Conservation (phyloP, 2,113 vertebrate genomes). For the Rhagologus leucostigma region DNA sequence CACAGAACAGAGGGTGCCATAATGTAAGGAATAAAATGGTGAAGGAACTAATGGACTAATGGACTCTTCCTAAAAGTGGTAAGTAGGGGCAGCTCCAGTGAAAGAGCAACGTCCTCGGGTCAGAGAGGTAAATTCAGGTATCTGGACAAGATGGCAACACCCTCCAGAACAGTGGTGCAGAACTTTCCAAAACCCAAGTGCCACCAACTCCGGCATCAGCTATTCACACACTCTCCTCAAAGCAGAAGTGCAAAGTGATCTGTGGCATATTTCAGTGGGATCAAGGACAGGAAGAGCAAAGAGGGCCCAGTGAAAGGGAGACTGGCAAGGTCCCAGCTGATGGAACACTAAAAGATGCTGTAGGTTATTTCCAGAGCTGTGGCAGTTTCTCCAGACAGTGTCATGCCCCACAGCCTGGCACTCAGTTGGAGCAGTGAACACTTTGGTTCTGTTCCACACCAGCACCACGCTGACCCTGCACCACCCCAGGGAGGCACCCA, state of each 20-base stretch:
- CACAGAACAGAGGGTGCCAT: background rate
- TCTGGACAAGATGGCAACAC: background rate
- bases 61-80: background rate
- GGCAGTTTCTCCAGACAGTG: background rate
- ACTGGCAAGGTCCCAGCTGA: background rate
- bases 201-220: background rate
- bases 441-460: background rate
- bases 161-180: background rate
- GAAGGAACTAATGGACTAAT: background rate
- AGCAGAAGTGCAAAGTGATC: background rate
- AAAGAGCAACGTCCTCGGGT: background rate
- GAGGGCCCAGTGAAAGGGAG: background rate
- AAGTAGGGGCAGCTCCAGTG: background rate
- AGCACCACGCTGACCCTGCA: background rate
- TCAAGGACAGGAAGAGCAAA: background rate
- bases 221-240: background rate
- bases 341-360: background rate
- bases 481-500: background rate
- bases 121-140: background rate
- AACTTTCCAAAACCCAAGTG: background rate
- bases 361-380: background rate
- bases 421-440: background rate
- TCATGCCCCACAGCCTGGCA: background rate
- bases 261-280: background rate
- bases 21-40: background rate